Evolutionary conservation across 2,113 vertebrate genomes (phyloP).

Genomic region (Cyphotilapia sp.): DNA sequence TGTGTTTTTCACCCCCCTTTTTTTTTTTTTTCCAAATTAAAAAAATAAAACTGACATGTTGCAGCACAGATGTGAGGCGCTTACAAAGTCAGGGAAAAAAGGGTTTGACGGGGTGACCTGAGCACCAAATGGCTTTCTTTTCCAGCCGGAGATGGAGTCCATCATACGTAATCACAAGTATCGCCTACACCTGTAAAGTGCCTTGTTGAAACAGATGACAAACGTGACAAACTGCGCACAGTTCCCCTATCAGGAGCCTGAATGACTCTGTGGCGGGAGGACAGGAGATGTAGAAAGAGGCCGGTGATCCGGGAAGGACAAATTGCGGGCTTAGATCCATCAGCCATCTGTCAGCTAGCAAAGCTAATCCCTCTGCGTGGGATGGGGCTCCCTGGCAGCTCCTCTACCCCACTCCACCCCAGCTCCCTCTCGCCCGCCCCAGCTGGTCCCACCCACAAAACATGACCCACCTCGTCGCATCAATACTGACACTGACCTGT

Average conservation of each 20-base stretch:
- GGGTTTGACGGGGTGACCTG: not conserved
- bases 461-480: slow-evolving; percentile 7
- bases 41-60: not conserved
- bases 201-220: not conserved
- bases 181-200: not conserved
- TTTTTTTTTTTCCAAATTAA: rapidly evolving
- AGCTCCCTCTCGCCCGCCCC: not conserved
- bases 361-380: slow-evolving; percentile 51
- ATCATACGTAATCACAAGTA: not conserved
- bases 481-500: slow-evolving; percentile 47
- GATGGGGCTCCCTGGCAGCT: slow-evolving; percentile 29
- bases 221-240: not conserved
- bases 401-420: not conserved
- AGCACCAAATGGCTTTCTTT: not conserved
- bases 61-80: not conserved
- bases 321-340: slow-evolving; percentile 53
- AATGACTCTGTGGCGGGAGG: not conserved
- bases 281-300: slow-evolving; percentile 4
- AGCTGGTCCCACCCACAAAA: slow-evolving; percentile 3
- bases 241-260: not conserved
- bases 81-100: not conserved
- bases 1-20: rapidly evolving
- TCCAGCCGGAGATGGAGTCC: not conserved
- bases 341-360: slow-evolving; percentile 61
- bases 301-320: slow-evolving; percentile 46